phyloP scores from a whole-genome alignment of 2,797 vertebrate genomes.

The Pseudomugil tenellus region DNA sequence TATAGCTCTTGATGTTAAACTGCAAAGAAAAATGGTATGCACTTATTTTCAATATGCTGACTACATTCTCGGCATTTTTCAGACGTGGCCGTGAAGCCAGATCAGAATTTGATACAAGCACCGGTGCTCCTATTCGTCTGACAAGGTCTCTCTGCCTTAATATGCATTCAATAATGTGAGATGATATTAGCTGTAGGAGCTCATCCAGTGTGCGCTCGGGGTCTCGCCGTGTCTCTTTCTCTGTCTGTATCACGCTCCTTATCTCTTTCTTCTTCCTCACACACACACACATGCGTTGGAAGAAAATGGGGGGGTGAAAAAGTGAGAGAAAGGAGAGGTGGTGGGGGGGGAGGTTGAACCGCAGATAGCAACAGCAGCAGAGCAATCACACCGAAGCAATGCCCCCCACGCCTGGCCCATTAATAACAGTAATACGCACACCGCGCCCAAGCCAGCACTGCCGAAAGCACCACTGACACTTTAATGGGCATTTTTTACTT shows the following conservation, averaged over 20 bases:
- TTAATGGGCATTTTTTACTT: constrained; percentile 82
- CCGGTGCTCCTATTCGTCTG: constrained; percentile 61
- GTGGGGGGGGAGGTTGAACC: constrained; percentile 45
- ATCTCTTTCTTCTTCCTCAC: constrained; percentile 57
- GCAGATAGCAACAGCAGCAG: constrained; percentile 69
- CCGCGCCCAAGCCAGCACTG: constrained; percentile 67
- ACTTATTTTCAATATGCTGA: constrained; percentile 71
- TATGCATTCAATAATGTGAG: constrained; percentile 73
- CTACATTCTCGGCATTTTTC: constrained; percentile 60
- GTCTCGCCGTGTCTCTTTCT: constrained; percentile 64
- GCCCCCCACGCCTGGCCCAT: constrained; percentile 76
- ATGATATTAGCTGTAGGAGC: constrained; percentile 73
- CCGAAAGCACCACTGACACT: constrained; percentile 79
- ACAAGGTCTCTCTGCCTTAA: constrained; percentile 63
- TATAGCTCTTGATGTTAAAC: constrained; percentile 68
- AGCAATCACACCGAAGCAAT: constrained; percentile 70
- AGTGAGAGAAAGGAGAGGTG: neutral
- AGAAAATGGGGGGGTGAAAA: constrained; percentile 26
- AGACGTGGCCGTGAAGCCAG: constrained; percentile 52
- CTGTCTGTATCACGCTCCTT: constrained; percentile 60
- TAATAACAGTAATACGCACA: constrained; percentile 79
- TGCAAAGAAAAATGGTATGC: constrained; percentile 63
- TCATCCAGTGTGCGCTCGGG: constrained; percentile 71
- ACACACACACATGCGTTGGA: constrained; percentile 6
- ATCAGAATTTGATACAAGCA: constrained; percentile 71